phyloP scores from a whole-genome alignment of 2,113 vertebrate genomes.

The Mobula birostris region DNA sequence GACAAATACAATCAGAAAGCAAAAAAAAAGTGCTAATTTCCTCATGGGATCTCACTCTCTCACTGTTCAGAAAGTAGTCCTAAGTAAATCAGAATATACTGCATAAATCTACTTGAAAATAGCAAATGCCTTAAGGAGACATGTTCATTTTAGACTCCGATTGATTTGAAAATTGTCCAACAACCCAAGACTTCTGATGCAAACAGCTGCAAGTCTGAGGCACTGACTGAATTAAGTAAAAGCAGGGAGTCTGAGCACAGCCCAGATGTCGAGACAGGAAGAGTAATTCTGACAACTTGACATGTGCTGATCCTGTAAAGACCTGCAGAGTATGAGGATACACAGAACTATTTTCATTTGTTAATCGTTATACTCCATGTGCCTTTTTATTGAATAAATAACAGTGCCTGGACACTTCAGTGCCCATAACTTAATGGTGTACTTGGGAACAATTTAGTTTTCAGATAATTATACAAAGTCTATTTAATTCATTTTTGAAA shows the following conservation, averaged over 20 bases:
- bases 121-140: not conserved
- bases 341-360: not conserved
- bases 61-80: not conserved
- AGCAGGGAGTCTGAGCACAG: not conserved
- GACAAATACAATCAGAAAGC: not conserved
- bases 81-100: not conserved
- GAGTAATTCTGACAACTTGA: not conserved
- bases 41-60: not conserved
- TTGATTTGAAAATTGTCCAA: not conserved
- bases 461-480: not conserved
- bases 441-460: not conserved
- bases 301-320: not conserved
- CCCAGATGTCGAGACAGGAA: not conserved
- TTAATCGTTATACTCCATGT: not conserved
- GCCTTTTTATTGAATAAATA: not conserved
- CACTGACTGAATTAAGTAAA: not conserved
- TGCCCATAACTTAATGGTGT: not conserved
- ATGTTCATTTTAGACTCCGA: not conserved
- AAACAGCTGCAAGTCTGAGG: not conserved
- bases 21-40: not conserved
- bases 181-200: not conserved
- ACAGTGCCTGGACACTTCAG: not conserved
- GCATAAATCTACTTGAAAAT: not conserved
- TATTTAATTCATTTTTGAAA: not conserved
- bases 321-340: not conserved